These are phyloP conservation scores for Cantharis nigra DNA, from an alignment of 2,888 invertebrate species.

Conservation along the genomic window DNA sequence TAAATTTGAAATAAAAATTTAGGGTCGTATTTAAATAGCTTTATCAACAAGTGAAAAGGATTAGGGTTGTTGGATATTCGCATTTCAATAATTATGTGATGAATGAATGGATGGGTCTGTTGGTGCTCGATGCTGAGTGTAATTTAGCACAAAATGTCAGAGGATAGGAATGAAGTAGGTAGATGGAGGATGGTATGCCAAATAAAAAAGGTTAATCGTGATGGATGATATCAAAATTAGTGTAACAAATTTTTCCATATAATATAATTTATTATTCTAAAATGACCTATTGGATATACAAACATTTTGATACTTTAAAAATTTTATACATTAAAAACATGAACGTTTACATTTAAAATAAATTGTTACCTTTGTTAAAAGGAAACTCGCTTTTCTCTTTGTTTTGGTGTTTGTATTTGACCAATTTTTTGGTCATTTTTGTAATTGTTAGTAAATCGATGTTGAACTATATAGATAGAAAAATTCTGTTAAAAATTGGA, in stretches of 20 bases:
- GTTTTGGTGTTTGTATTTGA: not conserved
- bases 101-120: not conserved
- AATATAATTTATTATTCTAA: not conserved
- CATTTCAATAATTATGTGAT: not conserved
- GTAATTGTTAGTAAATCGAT: constrained; percentile 20
- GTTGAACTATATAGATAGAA: constrained; percentile 11
- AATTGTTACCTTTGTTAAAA: not conserved
- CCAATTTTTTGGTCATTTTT: constrained; percentile 10
- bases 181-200: not conserved
- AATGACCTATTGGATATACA: not conserved
- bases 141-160: not conserved
- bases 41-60: not conserved
- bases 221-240: not conserved
- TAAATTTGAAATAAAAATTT: not conserved
- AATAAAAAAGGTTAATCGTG: not conserved
- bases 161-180: not conserved
- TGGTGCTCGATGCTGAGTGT: not conserved
- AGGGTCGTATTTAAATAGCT: not conserved
- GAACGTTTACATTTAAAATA: not conserved
- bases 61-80: not conserved
- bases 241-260: not conserved
- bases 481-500: constrained; percentile 11
- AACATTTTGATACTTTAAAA: not conserved
- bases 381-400: not conserved
- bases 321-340: not conserved